These are phyloP conservation scores for Caenorhabditis sp. DNA, from an alignment of 2,888 invertebrate species.

Conservation along the genomic window DNA sequence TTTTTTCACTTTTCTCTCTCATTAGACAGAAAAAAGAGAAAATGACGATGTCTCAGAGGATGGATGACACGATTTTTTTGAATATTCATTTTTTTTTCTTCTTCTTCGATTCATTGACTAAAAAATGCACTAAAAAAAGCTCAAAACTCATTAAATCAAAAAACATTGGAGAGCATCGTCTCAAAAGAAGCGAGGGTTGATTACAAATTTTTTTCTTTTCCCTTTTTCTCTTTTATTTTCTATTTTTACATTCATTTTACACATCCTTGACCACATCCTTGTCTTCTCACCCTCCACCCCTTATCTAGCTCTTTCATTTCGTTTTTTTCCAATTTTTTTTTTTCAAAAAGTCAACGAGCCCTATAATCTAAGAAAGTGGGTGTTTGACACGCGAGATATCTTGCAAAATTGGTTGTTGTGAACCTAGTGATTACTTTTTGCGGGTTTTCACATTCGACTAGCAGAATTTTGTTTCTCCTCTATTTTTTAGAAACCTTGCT, in stretches of 20 bases:
- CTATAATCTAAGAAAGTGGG: neutral
- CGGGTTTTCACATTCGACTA: neutral
- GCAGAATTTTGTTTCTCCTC: too few relatives aligned
- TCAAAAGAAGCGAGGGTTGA: neutral
- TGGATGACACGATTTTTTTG: neutral
- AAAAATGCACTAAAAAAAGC: neutral
- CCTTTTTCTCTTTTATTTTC: constrained; percentile 12
- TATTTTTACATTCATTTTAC: neutral
- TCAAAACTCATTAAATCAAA: constrained; percentile 30
- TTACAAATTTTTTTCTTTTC: constrained; percentile 18
- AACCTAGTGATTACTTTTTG: neutral
- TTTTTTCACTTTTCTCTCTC: constrained; percentile 1
- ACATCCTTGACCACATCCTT: constrained; percentile 5
- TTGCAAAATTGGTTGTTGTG: neutral
- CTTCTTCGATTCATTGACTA: too few relatives aligned
- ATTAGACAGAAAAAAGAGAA: too few relatives aligned
- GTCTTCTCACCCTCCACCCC: neutral
- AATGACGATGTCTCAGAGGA: too few relatives aligned
- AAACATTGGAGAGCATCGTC: constrained; percentile 10
- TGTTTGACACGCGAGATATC: neutral
- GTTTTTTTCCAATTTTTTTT: too few relatives aligned
- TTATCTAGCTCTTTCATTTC: too few relatives aligned
- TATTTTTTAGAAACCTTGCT: too few relatives aligned
- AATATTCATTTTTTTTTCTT: constrained; percentile 25
- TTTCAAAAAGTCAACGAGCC: neutral